A percentile compares a stretch with the other conserved stretches of the same genome.
Evolutionary conservation across 2,888 invertebrate genomes (phyloP).

Genomic region (Chirona hameri): DNA sequence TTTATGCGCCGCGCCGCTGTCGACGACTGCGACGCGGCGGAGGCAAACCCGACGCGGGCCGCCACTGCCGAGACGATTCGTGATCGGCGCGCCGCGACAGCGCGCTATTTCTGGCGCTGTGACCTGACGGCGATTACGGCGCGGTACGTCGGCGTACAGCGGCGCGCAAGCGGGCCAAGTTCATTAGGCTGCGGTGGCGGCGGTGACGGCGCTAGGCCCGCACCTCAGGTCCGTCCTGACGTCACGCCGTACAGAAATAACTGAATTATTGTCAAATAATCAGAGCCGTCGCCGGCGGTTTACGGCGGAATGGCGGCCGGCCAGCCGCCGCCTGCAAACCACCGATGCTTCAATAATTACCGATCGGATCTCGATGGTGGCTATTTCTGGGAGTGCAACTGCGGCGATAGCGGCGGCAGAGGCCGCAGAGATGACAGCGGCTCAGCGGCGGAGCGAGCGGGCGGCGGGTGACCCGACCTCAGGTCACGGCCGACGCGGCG

Average conservation of each 20-base stretch:
- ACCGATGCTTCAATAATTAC: neutral
- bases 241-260: slow-evolving; percentile 6
- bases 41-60: neutral
- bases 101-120: neutral
- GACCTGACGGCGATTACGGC: neutral
- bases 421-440: neutral
- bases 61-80: neutral
- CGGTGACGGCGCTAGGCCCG: neutral
- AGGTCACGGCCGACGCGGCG: neutral
- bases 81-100: neutral
- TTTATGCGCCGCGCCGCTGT: neutral
- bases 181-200: neutral
- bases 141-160: neutral
- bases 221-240: neutral
- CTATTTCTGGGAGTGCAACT: neutral
- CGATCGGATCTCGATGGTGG: neutral
- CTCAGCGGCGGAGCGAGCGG: neutral
- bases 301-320: neutral
- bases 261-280: slow-evolving; percentile 27
- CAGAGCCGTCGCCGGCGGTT: neutral
- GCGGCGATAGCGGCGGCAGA: too few relatives aligned
- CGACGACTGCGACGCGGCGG: neutral
- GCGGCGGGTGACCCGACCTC: neutral
- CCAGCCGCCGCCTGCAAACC: neutral
- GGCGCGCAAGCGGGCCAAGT: neutral